phyloP scores from a whole-genome alignment of 1,140 invertebrate species.

The Orius insidiosus region DNA sequence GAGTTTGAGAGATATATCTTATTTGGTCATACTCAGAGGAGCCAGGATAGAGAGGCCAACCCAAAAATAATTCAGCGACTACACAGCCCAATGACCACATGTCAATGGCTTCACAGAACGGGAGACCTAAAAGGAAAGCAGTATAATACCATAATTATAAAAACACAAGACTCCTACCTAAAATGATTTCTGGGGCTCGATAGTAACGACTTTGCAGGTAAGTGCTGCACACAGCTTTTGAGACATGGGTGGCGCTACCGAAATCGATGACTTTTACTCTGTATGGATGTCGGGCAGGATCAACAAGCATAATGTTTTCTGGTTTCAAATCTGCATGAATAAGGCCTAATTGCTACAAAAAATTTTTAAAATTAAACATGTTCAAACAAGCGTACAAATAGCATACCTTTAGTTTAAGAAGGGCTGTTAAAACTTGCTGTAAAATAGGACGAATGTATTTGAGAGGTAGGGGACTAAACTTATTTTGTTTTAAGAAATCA shows the following conservation, averaged over 20 bases:
- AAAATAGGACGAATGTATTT: slow-evolving; percentile 97
- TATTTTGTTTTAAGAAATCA: slow-evolving; percentile 99
- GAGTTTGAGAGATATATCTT: slow-evolving; percentile 53
- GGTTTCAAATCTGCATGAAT: slow-evolving; percentile 99
- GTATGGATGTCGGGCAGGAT: slow-evolving; percentile 92
- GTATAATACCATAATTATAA: not conserved
- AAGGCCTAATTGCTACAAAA: slow-evolving; percentile 77
- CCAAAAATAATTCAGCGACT: slow-evolving; percentile 95
- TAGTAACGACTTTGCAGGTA: slow-evolving; percentile 99
- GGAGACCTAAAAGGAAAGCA: slow-evolving; percentile 46
- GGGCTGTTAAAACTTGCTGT: slow-evolving; percentile 94
- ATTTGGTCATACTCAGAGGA: slow-evolving; percentile 99
- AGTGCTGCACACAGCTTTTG: slow-evolving; percentile 98
- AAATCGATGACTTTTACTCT: slow-evolving; percentile 98
- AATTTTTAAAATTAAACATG: slow-evolving; percentile 42
- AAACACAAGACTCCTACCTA: slow-evolving; percentile 64
- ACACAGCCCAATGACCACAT: slow-evolving; percentile 99
- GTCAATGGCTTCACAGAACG: slow-evolving; percentile 98
- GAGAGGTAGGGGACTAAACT: slow-evolving; percentile 92
- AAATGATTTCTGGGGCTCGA: slow-evolving; percentile 95
- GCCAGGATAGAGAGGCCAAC: slow-evolving; percentile 98
- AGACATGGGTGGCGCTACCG: slow-evolving; percentile 96
- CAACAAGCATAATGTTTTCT: slow-evolving; percentile 99
- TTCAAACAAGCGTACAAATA: slow-evolving; percentile 31
- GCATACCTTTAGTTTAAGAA: slow-evolving; percentile 97